These are phyloP conservation scores for Ladona fulva DNA, from an alignment of 1,140 invertebrate genomes.

Conservation along the genomic window DNA sequence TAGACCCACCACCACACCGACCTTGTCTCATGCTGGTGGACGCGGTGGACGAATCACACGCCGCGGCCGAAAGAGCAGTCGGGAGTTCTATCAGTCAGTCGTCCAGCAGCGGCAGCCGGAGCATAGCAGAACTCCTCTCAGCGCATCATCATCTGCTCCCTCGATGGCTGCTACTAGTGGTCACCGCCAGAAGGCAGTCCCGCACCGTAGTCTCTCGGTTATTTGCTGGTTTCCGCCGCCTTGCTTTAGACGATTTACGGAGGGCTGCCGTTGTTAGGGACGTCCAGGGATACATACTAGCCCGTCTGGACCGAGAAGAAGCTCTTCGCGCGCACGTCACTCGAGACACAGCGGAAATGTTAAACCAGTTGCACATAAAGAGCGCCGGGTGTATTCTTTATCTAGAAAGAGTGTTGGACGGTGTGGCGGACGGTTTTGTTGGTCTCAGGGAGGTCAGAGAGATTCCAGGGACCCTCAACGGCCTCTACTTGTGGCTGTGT, in stretches of 20 bases:
- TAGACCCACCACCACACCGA: conserved; percentile 68
- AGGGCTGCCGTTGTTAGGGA: conserved; percentile 83
- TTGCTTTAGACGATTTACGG: conserved; percentile 79
- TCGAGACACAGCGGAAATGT: conserved; percentile 81
- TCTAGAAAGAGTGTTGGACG: conserved; percentile 84
- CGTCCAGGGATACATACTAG: conserved; percentile 90
- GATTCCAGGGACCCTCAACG: conserved; percentile 91
- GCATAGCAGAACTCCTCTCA: conserved; percentile 76
- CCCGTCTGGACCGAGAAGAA: conserved; percentile 75
- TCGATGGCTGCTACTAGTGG: conserved; percentile 84
- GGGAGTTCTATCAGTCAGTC: conserved; percentile 34
- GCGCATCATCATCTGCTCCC: conserved; percentile 89
- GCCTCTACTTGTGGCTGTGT: conserved; percentile 89
- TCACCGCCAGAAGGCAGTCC: conserved; percentile 65
- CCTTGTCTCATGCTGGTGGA: conserved; percentile 81
- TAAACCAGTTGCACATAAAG: conserved; percentile 93
- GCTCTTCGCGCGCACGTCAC: conserved; percentile 68
- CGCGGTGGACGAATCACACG: conserved; percentile 74
- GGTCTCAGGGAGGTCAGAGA: conserved; percentile 73
- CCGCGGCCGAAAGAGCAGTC: conserved; percentile 28
- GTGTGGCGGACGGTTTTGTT: conserved; percentile 86
- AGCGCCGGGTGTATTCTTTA: conserved; percentile 94
- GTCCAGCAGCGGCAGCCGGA: conserved; percentile 38
- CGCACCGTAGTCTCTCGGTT: conserved; percentile 75
- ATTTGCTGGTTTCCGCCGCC: conserved; percentile 91